Conservation (phyloP, 2,888 invertebrate genomes). For the Dermolepida albohirtum region DNA sequence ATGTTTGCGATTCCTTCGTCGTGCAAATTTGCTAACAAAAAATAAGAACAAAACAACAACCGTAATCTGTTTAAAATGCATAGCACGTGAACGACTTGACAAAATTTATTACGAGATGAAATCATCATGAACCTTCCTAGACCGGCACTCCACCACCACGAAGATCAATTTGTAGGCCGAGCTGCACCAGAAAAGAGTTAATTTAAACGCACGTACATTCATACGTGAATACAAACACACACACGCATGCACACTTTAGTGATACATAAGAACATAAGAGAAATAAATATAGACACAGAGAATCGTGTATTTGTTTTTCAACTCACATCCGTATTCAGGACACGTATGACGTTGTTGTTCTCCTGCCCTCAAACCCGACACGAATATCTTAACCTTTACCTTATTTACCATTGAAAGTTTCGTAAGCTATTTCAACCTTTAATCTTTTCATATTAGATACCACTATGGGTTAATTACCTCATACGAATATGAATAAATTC, state of each 20-base stretch:
- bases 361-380: constrained; percentile 38
- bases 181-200: constrained; percentile 5
- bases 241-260: no score
- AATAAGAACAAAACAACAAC: constrained; percentile 12
- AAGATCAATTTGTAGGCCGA: constrained; percentile 18
- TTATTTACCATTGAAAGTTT: constrained; percentile 33
- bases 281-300: not conserved
- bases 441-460: constrained; percentile 1
- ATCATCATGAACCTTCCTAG: not conserved
- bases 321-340: constrained; percentile 32
- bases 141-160: not conserved
- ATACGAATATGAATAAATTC: no score
- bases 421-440: constrained; percentile 4
- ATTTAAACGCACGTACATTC: constrained; percentile 17
- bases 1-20: constrained; percentile 1
- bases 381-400: constrained; percentile 44
- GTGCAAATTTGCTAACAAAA: not conserved
- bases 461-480: no score
- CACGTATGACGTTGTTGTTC: constrained; percentile 36
- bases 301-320: constrained; percentile 15
- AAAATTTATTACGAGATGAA: constrained; percentile 23
- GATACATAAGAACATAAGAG: no score
- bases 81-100: not conserved
- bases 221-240: not conserved
- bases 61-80: constrained; percentile 3